Conservation (phyloP, 2,888 invertebrate species). For the Drepana falcataria region DNA sequence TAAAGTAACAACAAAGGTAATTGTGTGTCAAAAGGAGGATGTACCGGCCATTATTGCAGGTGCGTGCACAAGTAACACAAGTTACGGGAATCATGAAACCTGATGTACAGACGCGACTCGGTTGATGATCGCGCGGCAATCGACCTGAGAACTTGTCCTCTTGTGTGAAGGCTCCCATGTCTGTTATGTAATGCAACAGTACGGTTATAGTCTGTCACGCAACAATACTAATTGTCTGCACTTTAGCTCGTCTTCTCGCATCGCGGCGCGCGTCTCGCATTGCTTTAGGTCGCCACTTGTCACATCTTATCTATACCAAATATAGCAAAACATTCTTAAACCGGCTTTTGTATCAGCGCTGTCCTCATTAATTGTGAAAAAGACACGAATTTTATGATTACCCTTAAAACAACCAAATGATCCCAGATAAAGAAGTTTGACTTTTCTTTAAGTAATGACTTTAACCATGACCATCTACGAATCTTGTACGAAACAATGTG, state of each 20-base stretch:
- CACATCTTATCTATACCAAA: conserved; percentile 32
- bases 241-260: conserved; percentile 30
- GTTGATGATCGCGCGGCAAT: conserved; percentile 40
- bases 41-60: conserved; percentile 35
- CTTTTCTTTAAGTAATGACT: too few species aligned
- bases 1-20: neutral
- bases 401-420: conserved; percentile 24
- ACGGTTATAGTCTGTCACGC: conserved; percentile 64
- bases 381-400: conserved; percentile 31
- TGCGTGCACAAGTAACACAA: conserved; percentile 37
- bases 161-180: conserved; percentile 61
- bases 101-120: conserved; percentile 39
- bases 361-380: conserved; percentile 32
- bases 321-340: conserved; percentile 43
- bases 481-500: too few species aligned
- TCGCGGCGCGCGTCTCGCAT: conserved; percentile 5
- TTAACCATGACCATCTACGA: too few species aligned
- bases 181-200: conserved; percentile 58
- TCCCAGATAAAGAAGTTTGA: neutral
- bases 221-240: conserved; percentile 58
- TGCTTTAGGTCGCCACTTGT: conserved; percentile 15
- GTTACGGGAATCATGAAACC: conserved; percentile 55
- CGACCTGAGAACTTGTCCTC: conserved; percentile 54
- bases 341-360: conserved; percentile 48
- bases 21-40: conserved; percentile 25